Conservation (phyloP, 1,140 invertebrate species). For the Araneus ventricosus region DNA sequence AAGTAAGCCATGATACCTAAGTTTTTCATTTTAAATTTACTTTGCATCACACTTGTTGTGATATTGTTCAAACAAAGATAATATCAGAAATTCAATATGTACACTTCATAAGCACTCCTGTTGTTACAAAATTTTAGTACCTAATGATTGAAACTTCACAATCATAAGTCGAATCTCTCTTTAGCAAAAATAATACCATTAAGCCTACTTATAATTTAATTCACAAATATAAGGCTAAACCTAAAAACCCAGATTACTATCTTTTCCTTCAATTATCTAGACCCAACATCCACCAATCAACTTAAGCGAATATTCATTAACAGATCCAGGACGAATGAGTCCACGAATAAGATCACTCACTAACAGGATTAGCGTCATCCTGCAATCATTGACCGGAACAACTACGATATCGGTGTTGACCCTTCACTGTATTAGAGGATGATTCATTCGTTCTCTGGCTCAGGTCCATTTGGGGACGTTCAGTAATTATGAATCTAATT, state of each 20-base stretch:
- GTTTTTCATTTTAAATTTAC: too few relatives aligned
- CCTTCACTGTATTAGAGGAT: constrained; percentile 56
- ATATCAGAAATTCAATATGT: too few relatives aligned
- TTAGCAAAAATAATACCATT: too few relatives aligned
- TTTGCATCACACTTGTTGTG: too few relatives aligned
- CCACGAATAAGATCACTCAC: background rate
- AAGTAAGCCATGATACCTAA: too few relatives aligned
- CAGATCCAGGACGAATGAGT: background rate
- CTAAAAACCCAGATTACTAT: background rate
- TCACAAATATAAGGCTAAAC: background rate
- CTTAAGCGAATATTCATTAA: constrained; percentile 4
- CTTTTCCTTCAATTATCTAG: background rate
- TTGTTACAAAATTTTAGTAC: too few relatives aligned
- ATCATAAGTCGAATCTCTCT: background rate
- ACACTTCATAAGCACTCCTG: too few relatives aligned
- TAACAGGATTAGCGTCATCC: constrained; percentile 30
- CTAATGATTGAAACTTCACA: too few relatives aligned
- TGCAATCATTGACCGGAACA: background rate
- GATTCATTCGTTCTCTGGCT: constrained; percentile 53
- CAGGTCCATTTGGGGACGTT: constrained; percentile 18
- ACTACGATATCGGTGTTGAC: constrained; percentile 54
- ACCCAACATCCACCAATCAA: background rate
- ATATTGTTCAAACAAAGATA: too few relatives aligned
- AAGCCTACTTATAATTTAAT: too few relatives aligned
- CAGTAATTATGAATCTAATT: constrained; percentile 72